These are phyloP conservation scores for Aramus guarauna DNA, from an alignment of 2,113 vertebrate genomes.

Conservation along the genomic window DNA sequence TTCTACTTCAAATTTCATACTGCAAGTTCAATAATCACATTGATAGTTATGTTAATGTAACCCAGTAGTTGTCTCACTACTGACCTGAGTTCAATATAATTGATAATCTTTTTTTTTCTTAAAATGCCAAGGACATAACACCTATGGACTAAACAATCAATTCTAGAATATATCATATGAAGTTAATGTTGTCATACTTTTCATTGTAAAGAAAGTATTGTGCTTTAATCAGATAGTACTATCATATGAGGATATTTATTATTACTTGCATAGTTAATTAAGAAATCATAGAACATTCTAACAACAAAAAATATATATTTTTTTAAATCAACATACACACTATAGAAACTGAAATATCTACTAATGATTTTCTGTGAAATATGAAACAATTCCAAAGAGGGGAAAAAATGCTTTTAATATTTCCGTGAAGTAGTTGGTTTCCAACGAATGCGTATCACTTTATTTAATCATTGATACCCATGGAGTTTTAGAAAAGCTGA, in stretches of 20 bases:
- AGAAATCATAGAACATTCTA: background rate
- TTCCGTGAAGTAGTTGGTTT: background rate
- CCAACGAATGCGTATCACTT: background rate
- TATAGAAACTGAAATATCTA: background rate
- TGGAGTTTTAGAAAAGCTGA: background rate
- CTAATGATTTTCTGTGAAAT: background rate
- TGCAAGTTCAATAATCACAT: background rate
- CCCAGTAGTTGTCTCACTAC: background rate
- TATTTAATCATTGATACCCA: background rate
- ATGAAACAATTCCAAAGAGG: background rate
- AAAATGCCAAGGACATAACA: background rate
- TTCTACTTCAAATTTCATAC: background rate
- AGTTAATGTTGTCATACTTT: background rate
- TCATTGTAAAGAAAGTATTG: background rate
- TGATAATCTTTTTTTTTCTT: background rate
- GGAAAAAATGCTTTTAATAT: background rate
- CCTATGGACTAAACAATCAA: background rate
- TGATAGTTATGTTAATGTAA: background rate
- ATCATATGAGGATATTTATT: background rate
- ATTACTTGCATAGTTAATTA: background rate
- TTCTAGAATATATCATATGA: background rate
- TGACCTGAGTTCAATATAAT: background rate
- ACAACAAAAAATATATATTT: background rate
- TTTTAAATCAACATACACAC: background rate
- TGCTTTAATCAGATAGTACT: background rate